Base-by-base conservation (phyloP, 2,888 invertebrate species). In the Eupithecia vulgata region DNA sequence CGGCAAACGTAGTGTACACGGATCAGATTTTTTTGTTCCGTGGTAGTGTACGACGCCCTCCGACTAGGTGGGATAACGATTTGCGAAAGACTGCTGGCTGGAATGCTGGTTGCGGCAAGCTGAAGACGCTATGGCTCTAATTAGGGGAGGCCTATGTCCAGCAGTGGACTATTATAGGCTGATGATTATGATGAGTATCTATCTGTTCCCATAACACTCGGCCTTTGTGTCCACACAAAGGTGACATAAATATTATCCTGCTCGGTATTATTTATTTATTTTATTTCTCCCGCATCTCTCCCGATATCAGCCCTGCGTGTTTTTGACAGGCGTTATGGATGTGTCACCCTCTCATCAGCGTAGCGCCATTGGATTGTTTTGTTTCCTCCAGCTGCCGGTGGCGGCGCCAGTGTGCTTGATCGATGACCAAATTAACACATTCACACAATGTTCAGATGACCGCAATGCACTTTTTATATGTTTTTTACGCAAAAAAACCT, bases 281-380 rank as follows among this genome's bases (percentile, higher is more conserved):
- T 52, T 25, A 45, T 17, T 17, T 45, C 1, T 25, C 25, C 57
- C 57, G 12, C 4, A 21, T 21, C 21, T 10, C 52, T 21, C 10
- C 12, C 52, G 52, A 52, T 52, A 52, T 3, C 1, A 6, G 12
- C 1, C 25, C 12, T 25, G 13, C 8, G 21, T 57, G 57, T 57
- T 57, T 57, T 57, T 57, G 57, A 57, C 57, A 57, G 21, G 25
- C 5, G 12, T 57, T 57, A 57, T 57, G 57, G 25, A 57, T 57
- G 57, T 57, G 57, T 57, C 57, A 57, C 57, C 25, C 25, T 25
- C 57, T 57, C 25, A 57, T 57, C 57, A 57, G 13, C 57, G 57
- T 5, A 12, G 25, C 13, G 25, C 57, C 57, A 25, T 57, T 13
- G 57, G 25, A 25, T 57, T 57, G 57, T 45, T 45, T 45, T 42